Evolutionary conservation across 1,140 invertebrate species (phyloP).

Genomic region (Oryzaephilus surinamensis): DNA sequence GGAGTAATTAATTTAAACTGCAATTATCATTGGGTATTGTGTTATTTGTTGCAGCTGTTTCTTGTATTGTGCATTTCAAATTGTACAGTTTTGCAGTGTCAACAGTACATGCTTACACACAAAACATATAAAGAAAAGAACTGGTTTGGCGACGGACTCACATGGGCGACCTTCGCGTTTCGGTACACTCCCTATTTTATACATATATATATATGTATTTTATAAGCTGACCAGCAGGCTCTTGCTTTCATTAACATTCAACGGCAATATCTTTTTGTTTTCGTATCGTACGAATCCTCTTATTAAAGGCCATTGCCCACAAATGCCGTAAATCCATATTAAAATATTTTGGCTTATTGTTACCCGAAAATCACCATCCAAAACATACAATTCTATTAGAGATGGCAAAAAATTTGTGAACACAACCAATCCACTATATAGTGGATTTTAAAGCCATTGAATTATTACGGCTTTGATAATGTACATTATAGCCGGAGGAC

Average conservation of each 20-base stretch:
- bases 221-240: too few relatives aligned
- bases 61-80: background rate
- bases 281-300: background rate
- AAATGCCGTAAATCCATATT: too few relatives aligned
- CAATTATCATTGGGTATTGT: too few relatives aligned
- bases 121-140: background rate
- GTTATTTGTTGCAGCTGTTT: too few relatives aligned
- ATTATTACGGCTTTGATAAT: too few relatives aligned
- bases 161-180: background rate
- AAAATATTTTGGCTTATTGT: too few relatives aligned
- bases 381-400: too few relatives aligned
- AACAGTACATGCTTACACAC: background rate
- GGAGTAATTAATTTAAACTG: background rate
- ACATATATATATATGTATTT: background rate
- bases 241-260: slow-evolving; percentile 1
- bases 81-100: background rate
- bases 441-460: too few relatives aligned
- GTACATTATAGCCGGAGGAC: too few relatives aligned
- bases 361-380: too few relatives aligned
- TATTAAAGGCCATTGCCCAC: background rate
- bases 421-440: too few relatives aligned
- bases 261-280: background rate
- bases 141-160: background rate
- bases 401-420: too few relatives aligned
- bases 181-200: background rate